phyloP scores from a whole-genome alignment of 2,888 invertebrate genomes.

The Aporophyla nigra region DNA sequence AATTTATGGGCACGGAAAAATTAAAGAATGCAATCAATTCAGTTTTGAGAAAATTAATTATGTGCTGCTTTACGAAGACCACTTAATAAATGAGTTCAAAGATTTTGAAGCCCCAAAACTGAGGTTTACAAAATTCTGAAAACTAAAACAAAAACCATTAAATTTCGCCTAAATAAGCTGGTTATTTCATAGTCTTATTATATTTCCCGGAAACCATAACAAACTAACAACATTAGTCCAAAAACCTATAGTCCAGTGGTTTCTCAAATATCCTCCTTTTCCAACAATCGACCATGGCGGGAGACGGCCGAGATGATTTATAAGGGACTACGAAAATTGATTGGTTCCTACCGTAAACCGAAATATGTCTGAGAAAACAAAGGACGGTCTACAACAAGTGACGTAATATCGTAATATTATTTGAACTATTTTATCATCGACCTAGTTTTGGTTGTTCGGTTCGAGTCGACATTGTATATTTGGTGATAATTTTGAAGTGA shows the following conservation, averaged over 20 bases:
- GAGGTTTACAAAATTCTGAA: background rate
- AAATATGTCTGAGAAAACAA: conserved; percentile 82
- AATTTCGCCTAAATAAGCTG: background rate
- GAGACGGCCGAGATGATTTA: conserved; percentile 81
- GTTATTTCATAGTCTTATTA: conserved; percentile 39
- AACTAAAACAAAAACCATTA: background rate
- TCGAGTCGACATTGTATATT: conserved; percentile 22
- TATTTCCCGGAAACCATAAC: conserved; percentile 44
- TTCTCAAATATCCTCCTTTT: conserved; percentile 76
- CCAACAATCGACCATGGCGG: conserved; percentile 76
- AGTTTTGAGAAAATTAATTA: conserved; percentile 2
- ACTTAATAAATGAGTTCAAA: background rate
- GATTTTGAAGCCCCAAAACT: background rate
- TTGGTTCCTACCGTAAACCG: conserved; percentile 77
- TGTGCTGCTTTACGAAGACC: too few species aligned
- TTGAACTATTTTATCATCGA: conserved; percentile 69
- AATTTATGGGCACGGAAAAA: conserved; percentile 11
- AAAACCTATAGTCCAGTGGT: conserved; percentile 73
- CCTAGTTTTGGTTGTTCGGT: conserved; percentile 61
- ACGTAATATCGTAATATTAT: conserved; percentile 61
- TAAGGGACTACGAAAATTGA: conserved; percentile 85
- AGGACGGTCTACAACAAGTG: conserved; percentile 64
- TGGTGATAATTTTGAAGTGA: conserved; percentile 11
- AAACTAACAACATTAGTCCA: conserved; percentile 41
- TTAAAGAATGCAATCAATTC: conserved; percentile 31